phyloP scores from a whole-genome alignment of 2,888 invertebrate species.

The Amphiduros pacificus region DNA sequence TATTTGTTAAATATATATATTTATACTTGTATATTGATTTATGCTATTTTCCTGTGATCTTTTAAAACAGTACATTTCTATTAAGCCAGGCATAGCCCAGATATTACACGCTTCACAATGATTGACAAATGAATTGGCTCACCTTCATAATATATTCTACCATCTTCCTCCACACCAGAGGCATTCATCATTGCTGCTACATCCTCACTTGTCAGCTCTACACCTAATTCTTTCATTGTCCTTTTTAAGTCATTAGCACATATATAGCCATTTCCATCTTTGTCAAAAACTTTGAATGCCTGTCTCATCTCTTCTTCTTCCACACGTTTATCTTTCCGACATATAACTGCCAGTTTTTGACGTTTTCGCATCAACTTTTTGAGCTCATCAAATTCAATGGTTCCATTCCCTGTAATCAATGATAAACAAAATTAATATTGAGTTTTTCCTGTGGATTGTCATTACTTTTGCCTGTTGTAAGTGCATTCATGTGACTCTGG shows the following conservation, averaged over 20 bases:
- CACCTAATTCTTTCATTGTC: constrained; percentile 28
- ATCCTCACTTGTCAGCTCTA: constrained; percentile 22
- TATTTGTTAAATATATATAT: too few relatives aligned
- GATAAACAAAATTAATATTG: too few relatives aligned
- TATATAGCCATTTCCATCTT: constrained; percentile 27
- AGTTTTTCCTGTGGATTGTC: too few relatives aligned
- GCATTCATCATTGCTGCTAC: constrained; percentile 26
- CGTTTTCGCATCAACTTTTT: constrained; percentile 22
- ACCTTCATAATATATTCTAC: constrained; percentile 29
- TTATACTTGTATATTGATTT: too few relatives aligned
- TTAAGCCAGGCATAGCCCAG: too few relatives aligned
- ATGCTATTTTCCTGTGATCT: too few relatives aligned
- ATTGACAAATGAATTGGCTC: too few relatives aligned
- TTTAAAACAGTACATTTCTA: too few relatives aligned
- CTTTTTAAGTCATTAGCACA: constrained; percentile 24
- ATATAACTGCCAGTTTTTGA: constrained; percentile 8
- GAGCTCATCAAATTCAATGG: constrained; percentile 27
- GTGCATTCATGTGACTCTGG: too few relatives aligned
- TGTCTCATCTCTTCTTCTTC: constrained; percentile 26
- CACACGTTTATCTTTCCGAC: constrained; percentile 8
- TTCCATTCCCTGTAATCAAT: constrained; percentile 25
- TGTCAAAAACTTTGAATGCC: constrained; percentile 23
- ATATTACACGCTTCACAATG: too few relatives aligned
- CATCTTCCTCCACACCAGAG: constrained; percentile 25
- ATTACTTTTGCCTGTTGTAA: too few relatives aligned